Percentiles rank a stretch among this genome's conserved stretches.
Evolutionary conservation across 2,888 invertebrate species (phyloP).

Genomic region (Caenorhabditis afra): DNA sequence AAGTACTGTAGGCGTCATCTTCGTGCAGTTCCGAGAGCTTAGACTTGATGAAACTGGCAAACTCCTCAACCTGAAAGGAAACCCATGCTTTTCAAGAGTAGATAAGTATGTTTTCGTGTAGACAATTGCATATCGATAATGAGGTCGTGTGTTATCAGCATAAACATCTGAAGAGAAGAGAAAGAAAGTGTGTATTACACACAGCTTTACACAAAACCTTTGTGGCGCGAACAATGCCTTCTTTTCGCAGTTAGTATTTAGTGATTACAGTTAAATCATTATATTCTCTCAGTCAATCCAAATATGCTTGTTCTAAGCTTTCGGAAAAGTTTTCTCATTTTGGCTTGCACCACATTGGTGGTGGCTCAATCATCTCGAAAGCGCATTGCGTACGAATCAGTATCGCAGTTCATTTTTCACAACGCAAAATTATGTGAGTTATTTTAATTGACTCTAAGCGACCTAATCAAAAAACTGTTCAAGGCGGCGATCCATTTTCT

Average conservation of each 20-base stretch:
- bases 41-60: constrained; percentile 35
- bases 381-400: constrained; percentile 41
- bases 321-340: background rate
- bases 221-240: constrained; percentile 32
- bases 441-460: too few relatives aligned
- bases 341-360: background rate
- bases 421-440: constrained; percentile 47
- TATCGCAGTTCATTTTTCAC: constrained; percentile 41
- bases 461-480: constrained; percentile 4
- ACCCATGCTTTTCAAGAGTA: too few relatives aligned
- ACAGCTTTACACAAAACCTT: background rate
- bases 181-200: constrained; percentile 16
- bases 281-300: constrained; percentile 3
- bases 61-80: constrained; percentile 51
- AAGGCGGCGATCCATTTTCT: constrained; percentile 77
- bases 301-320: background rate
- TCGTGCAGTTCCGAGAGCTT: constrained; percentile 37
- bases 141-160: background rate
- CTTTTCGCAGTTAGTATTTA: constrained; percentile 1
- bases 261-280: constrained; percentile 2
- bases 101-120: background rate
- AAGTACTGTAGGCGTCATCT: constrained; percentile 41
- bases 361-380: constrained; percentile 29
- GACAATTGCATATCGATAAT: background rate
- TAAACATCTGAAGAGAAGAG: background rate